These are phyloP conservation scores for Ramphastos sulfuratus DNA, from an alignment of 2,113 vertebrate species.

Conservation along the genomic window DNA sequence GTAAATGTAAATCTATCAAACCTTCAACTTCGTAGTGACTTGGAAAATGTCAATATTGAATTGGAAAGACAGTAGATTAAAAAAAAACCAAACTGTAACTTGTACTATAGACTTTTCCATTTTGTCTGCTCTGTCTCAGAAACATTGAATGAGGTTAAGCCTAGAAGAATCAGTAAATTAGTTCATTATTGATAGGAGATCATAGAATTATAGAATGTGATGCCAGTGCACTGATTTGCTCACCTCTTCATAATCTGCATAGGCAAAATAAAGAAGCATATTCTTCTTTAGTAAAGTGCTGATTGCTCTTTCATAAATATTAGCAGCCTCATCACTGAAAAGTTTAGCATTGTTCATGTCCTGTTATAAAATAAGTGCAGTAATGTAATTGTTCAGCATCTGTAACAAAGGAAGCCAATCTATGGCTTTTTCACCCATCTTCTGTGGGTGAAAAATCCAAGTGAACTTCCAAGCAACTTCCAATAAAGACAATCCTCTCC, in stretches of 20 bases:
- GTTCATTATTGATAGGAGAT: background rate
- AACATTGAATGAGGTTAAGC: background rate
- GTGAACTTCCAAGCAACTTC: background rate
- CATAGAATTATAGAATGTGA: too few relatives aligned
- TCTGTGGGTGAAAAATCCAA: background rate
- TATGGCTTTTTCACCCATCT: background rate
- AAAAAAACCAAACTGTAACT: background rate
- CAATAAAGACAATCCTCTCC: background rate
- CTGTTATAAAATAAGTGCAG: constrained; percentile 72
- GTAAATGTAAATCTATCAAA: background rate
- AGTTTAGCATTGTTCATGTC: constrained; percentile 99
- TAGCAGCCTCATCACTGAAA: constrained; percentile 98
- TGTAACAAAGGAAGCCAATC: background rate
- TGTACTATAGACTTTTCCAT: background rate
- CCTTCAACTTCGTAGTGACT: background rate
- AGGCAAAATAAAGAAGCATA: constrained; percentile 99
- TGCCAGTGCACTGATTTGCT: constrained; percentile 41
- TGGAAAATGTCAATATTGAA: background rate
- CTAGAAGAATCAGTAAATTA: background rate
- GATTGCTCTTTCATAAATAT: constrained; percentile 98
- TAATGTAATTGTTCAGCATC: constrained; percentile 14
- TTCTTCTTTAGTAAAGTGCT: constrained; percentile 98
- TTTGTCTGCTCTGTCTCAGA: background rate
- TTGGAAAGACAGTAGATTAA: background rate
- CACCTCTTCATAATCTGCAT: constrained; percentile 98